Conservation (phyloP, 2,797 vertebrate genomes). For the Sternarchorhynchus goeldii region DNA sequence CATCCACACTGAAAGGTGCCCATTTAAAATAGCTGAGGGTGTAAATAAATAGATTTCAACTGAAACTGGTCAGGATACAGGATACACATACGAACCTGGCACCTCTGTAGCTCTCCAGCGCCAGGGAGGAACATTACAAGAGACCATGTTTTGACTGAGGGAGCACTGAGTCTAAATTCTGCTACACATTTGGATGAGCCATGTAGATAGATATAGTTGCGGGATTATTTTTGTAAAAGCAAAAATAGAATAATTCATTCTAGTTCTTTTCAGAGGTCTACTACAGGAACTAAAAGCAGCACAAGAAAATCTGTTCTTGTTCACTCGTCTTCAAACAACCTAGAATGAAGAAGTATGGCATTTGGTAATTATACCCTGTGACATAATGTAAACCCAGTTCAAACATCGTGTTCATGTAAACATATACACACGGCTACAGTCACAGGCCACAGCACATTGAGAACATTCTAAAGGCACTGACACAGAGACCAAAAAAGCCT, state of each 20-base stretch:
- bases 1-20: conserved; percentile 51
- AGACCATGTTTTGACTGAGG: conserved; percentile 64
- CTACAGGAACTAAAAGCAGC: conserved; percentile 37
- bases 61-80: conserved; percentile 56
- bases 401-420: conserved; percentile 15
- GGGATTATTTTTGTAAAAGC: conserved; percentile 50
- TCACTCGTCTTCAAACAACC: conserved; percentile 26
- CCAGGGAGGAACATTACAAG: conserved; percentile 52
- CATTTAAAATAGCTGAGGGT: conserved; percentile 55
- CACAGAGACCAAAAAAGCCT: neutral
- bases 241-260: conserved; percentile 62
- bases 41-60: conserved; percentile 64
- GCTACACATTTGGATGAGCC: conserved; percentile 47
- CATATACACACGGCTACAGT: neutral
- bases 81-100: conserved; percentile 58
- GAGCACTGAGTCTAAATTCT: conserved; percentile 61
- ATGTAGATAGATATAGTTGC: conserved; percentile 61
- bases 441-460: neutral
- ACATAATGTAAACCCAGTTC: conserved; percentile 8
- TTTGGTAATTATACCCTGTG: neutral
- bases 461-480: conserved; percentile 1
- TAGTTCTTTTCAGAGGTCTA: conserved; percentile 53
- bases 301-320: conserved; percentile 15
- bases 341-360: neutral
- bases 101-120: conserved; percentile 44